Evolutionary conservation across 2,797 vertebrate genomes (phyloP).

Genomic region (Chelidonichthys spinosus): DNA sequence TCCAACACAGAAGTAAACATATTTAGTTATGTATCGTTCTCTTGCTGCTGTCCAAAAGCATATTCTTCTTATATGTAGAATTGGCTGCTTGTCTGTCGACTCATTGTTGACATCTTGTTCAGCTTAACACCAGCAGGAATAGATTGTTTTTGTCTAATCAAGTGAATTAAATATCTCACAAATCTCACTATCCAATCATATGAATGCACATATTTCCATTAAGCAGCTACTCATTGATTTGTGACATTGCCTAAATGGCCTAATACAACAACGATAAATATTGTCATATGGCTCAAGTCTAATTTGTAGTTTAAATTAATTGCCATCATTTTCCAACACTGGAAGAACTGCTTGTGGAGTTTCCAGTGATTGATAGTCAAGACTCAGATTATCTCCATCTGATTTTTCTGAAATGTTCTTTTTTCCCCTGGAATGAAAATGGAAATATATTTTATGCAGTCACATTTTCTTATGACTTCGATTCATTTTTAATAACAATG

Average conservation of each 20-base stretch:
- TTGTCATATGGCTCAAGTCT: neutral
- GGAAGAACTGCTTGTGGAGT: neutral
- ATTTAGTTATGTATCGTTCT: neutral
- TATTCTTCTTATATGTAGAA: neutral
- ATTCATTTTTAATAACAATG: neutral
- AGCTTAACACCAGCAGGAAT: neutral
- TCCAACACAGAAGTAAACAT: neutral
- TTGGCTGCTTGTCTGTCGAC: neutral
- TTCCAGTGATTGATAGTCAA: too few relatives aligned
- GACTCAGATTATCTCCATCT: neutral
- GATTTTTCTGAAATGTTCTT: neutral
- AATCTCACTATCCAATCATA: neutral
- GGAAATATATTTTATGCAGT: neutral
- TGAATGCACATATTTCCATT: neutral
- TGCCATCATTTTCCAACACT: neutral
- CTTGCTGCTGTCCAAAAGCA: neutral
- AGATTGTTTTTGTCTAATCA: neutral
- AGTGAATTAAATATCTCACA: neutral
- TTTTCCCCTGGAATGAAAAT: neutral
- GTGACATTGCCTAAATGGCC: neutral
- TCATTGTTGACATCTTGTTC: constrained; percentile 1
- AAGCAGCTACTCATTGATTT: neutral
- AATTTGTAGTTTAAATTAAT: neutral
- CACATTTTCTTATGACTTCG: neutral
- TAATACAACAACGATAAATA: neutral